Base-by-base conservation (phyloP, 2,113 vertebrate genomes). In the Potamarius usumacintae region DNA sequence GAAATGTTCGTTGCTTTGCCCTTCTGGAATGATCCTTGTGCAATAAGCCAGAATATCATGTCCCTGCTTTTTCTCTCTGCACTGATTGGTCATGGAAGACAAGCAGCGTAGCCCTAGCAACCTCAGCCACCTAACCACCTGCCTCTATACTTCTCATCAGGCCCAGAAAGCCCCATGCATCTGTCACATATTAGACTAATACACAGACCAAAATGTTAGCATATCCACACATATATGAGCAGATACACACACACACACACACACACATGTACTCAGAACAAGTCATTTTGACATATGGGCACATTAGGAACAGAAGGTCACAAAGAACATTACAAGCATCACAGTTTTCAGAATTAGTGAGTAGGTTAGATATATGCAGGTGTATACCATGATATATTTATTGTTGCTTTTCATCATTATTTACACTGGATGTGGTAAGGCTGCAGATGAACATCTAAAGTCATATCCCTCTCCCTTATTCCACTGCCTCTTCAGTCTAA, bases 91-190 rank as follows among this genome's bases (percentile, higher is more conserved):
- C 86, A 80, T 74, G 85, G 65, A 79, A 78, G 82, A n/a, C 25
- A 8, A 69, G 58, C 72, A 81, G 77, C 11, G 55, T 88, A 78
- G 74, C 83, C 42, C 72, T 77, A 55, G 30, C 84, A 88, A 86
- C 87, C 83, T 48, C 71, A 69, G 69, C n/a, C 86, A 83, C 78
- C 79, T 88, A 87, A 82, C 88, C 86, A 90, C 84, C 79, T 88
- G 69, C 71, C 20, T 86, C 71, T 42, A 85, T 80, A 50, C 83
- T 83, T 84, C 86, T 88, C 72, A 83, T 86, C 74, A 88, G 18
- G 42, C 52, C 12, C 62, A 20, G 83, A 20, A n/a, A 76, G 15
- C 14, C 1, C 57, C n/a, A 50, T 62, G 48, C 74, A 87, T 72
- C 79, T 88, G 72, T 63, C 83, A 60, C 72, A 50, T 18, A 12